A percentile compares a stretch with the other conserved stretches of the same genome.
Conservation (phyloP, 2,113 vertebrate genomes). For the Lycaon pictus region DNA sequence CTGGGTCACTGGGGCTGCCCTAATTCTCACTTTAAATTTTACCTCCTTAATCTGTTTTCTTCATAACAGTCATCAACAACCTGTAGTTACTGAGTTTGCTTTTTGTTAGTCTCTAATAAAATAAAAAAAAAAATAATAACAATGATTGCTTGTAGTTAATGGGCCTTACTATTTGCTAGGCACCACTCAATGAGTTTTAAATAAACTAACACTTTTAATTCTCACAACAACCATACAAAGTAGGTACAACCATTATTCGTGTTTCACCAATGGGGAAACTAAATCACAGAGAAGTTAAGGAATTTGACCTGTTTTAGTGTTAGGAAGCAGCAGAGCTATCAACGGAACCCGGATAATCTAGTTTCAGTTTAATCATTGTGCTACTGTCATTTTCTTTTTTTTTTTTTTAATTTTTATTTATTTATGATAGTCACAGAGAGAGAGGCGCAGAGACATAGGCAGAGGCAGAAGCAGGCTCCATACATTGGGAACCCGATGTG, state of each 20-base stretch:
- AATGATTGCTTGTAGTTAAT: background rate
- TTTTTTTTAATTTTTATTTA: too few species aligned
- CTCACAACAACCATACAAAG: background rate
- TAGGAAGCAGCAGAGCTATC: background rate
- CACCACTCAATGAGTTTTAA: background rate
- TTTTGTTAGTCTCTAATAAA: background rate
- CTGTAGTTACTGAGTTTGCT: background rate
- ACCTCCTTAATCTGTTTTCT: background rate
- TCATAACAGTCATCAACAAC: background rate
- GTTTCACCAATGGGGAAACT: background rate
- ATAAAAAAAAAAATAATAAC: background rate
- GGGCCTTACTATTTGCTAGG: background rate
- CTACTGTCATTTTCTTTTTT: background rate
- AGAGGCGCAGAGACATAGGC: too few species aligned
- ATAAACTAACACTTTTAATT: background rate
- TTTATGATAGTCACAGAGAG: too few species aligned
- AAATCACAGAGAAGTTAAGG: background rate
- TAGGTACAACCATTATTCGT: background rate
- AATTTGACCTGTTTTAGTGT: background rate
- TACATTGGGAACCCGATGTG: too few species aligned
- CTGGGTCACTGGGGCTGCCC: too few species aligned
- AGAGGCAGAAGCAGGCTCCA: too few species aligned
- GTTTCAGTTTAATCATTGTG: background rate
- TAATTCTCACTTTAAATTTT: background rate
- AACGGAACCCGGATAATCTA: background rate